Evolutionary conservation across 92 coral and sea anemone genomes (phyloP).

Genomic region (Epizoanthus fatuus): DNA sequence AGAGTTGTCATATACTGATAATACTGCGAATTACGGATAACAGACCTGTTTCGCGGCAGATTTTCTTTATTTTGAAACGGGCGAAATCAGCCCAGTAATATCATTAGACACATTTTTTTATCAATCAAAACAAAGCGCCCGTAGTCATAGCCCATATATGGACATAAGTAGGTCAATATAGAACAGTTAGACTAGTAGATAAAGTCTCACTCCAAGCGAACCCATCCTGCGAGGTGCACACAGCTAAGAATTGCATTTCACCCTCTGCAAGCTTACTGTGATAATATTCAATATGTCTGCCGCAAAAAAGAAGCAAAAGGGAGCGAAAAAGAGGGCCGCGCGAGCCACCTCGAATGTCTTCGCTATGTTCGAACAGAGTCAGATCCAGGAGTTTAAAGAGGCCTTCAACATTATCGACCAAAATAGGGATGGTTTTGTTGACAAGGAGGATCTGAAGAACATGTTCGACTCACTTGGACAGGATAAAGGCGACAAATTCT

Average conservation of each 20-base stretch:
- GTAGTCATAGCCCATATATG: constrained; percentile 27
- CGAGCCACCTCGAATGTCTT: constrained; percentile 97
- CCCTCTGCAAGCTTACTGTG: constrained; percentile 18
- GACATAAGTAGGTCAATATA: constrained; percentile 8
- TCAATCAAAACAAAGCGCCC: constrained; percentile 30
- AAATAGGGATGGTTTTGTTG: constrained; percentile 97
- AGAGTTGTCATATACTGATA: constrained; percentile 3
- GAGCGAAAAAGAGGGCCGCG: constrained; percentile 94
- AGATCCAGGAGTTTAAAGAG: constrained; percentile 99
- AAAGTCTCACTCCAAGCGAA: constrained; percentile 36
- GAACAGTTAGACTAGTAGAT: constrained; percentile 13
- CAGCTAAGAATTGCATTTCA: constrained; percentile 14
- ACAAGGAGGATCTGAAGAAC: constrained; percentile 91
- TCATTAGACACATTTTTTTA: constrained; percentile 32
- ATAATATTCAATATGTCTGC: constrained; percentile 20
- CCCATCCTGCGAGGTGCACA: constrained; percentile 4
- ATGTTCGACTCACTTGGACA: constrained; percentile 94
- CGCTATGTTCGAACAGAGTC: constrained; percentile 99
- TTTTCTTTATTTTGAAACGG: constrained; percentile 29
- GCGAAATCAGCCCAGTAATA: constrained; percentile 37
- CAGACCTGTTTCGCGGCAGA: constrained; percentile 43
- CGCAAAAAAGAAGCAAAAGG: constrained; percentile 86
- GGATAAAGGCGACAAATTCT: constrained; percentile 78
- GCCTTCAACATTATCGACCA: constrained; percentile 99
- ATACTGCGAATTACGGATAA: constrained; percentile 14